These are phyloP conservation scores for Latheticus oryzae DNA, from an alignment of 2,888 invertebrate species.

Conservation along the genomic window DNA sequence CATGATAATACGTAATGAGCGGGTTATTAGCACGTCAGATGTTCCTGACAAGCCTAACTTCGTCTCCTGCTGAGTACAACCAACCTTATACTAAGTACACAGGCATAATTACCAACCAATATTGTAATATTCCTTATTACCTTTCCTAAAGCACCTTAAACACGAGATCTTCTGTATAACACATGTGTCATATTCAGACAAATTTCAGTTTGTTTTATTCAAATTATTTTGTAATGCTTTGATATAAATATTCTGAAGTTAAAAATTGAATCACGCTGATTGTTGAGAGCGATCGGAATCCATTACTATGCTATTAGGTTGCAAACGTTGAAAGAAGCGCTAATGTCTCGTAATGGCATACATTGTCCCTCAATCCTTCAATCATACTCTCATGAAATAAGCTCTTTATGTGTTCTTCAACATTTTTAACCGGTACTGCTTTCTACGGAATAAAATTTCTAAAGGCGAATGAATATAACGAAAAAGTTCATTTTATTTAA, in stretches of 20 bases:
- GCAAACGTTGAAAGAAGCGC: slow-evolving; percentile 64
- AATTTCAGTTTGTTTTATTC: background rate
- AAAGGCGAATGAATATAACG: no score
- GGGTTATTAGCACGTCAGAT: slow-evolving; percentile 62
- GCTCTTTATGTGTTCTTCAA: slow-evolving; percentile 56
- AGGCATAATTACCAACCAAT: slow-evolving; percentile 49
- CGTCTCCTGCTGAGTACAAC: slow-evolving; percentile 53
- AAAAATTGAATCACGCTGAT: slow-evolving; percentile 64
- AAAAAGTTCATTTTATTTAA: no score
- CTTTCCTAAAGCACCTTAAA: slow-evolving; percentile 7
- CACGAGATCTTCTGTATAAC: slow-evolving; percentile 18
- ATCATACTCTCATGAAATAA: slow-evolving; percentile 61
- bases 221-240: background rate
- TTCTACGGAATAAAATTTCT: slow-evolving; percentile 7
- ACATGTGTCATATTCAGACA: slow-evolving; percentile 16
- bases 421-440: slow-evolving; percentile 42
- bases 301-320: slow-evolving; percentile 62
- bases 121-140: slow-evolving; percentile 36
- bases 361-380: slow-evolving; percentile 63
- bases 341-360: slow-evolving; percentile 63
- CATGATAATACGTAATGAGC: slow-evolving; percentile 63
- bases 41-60: slow-evolving; percentile 57
- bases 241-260: slow-evolving; percentile 46
- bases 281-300: slow-evolving; percentile 63
- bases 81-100: slow-evolving; percentile 48